These are phyloP conservation scores for Luperina testacea DNA, from an alignment of 2,888 invertebrate genomes.

Conservation along the genomic window DNA sequence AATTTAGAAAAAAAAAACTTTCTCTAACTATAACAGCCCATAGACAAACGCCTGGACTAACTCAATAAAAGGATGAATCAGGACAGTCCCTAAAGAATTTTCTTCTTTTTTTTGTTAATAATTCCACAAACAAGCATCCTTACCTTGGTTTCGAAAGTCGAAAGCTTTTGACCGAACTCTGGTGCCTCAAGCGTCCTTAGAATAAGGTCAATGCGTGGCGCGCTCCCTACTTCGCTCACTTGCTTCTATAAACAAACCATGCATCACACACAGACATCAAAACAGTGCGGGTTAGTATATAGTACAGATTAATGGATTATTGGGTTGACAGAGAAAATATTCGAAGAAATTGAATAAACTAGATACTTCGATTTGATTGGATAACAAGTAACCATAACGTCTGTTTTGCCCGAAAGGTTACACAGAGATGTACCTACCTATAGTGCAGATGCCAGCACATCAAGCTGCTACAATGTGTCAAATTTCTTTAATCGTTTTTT, in stretches of 20 bases:
- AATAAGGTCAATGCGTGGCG: slow-evolving; percentile 80
- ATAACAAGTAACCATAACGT: background rate
- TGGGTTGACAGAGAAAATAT: slow-evolving; percentile 59
- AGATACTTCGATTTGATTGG: background rate
- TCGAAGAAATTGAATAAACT: background rate
- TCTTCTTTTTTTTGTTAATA: background rate
- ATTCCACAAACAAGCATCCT: slow-evolving; percentile 67
- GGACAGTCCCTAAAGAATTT: background rate
- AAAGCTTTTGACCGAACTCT: slow-evolving; percentile 87
- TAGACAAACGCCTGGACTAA: background rate
- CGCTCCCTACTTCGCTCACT: slow-evolving; percentile 79
- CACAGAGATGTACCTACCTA: too few species aligned
- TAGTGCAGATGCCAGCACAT: too few species aligned
- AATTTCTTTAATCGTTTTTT: too few species aligned
- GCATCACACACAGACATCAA: slow-evolving; percentile 77
- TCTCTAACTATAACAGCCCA: background rate
- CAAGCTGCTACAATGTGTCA: too few species aligned
- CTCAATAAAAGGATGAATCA: too few species aligned
- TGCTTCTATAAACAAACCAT: slow-evolving; percentile 87
- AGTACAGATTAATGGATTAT: slow-evolving; percentile 39
- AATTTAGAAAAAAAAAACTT: background rate
- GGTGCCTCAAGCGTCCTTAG: slow-evolving; percentile 84
- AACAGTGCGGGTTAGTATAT: slow-evolving; percentile 79
- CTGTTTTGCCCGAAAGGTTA: too few species aligned
- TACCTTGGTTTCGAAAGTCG: slow-evolving; percentile 88